Conservation (phyloP, 2,113 vertebrate genomes). For the Gila orcuttii region DNA sequence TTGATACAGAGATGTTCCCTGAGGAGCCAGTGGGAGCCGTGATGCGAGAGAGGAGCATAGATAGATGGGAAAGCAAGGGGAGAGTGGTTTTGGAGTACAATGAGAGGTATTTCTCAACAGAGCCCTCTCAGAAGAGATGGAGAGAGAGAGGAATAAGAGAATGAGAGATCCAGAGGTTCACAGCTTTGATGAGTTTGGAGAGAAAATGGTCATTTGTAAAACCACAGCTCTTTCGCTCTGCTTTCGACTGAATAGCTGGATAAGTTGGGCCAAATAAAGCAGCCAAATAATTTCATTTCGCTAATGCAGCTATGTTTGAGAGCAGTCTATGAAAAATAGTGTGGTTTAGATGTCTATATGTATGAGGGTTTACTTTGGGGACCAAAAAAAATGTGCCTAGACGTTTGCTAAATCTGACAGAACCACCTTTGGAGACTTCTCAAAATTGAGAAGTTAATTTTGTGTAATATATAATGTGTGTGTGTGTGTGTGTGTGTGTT, state of each 20-base stretch:
- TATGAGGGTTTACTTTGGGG: not conserved
- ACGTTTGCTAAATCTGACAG: not conserved
- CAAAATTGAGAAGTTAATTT: too few relatives aligned
- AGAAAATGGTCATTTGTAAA: slow-evolving; percentile 36
- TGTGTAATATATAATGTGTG: too few relatives aligned
- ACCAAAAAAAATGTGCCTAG: not conserved
- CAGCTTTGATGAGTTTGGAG: slow-evolving; percentile 11
- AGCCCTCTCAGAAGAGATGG: slow-evolving; percentile 36
- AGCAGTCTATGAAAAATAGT: not conserved
- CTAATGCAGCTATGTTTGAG: slow-evolving; percentile 11
- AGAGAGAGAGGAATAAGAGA: slow-evolving; percentile 60
- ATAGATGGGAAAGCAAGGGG: slow-evolving; percentile 63
- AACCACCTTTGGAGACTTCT: not conserved
- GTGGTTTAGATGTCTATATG: not conserved
- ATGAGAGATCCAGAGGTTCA: slow-evolving; percentile 36
- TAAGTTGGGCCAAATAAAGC: not conserved
- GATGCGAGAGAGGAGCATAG: slow-evolving; percentile 50
- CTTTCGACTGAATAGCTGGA: not conserved
- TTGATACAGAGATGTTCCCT: slow-evolving; percentile 73
- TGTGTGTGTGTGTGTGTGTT: too few relatives aligned
- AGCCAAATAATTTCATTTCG: slow-evolving; percentile 3
- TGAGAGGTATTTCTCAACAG: slow-evolving; percentile 32
- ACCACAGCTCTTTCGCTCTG: not conserved
- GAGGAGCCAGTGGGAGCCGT: slow-evolving; percentile 60
- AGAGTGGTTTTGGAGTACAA: slow-evolving; percentile 32